Evolutionary conservation across 2,113 vertebrate genomes (phyloP), one percentile per base, ranked within the genome.

Genomic region (Oncorhynchus nerka): DNA sequence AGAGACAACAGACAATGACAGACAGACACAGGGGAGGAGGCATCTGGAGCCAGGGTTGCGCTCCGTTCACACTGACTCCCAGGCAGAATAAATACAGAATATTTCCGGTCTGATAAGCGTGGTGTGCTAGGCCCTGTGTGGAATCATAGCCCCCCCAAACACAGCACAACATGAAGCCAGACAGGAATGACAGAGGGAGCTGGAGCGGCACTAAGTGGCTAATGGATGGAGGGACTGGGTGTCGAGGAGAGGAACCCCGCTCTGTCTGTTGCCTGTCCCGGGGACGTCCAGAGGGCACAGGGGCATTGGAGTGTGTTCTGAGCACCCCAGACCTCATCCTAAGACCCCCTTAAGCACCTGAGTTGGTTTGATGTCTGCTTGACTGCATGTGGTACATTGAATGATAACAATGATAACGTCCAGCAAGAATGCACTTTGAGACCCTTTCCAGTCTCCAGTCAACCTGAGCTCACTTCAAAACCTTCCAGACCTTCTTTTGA

Each of bases 61-160:
- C 68, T 67, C 26, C 74, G 15, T 57, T 57, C 55, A 57, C 55
- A 22, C 19, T 62, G 71, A 72, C 34, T 77, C 81, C 74, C 22
- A 73, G 66, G 78, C 75, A 61, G 55, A 76, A 57, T 48, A 76
- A 83, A 76, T 79, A 80, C 80, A 84, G 71, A 80, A 85, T 82
- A 78, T 86, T 91, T 91, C 79, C 84, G 80, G 86, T 90, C 87
- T 87, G 88, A 89, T 92, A 84, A 89, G 79, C 83, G 78, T 79
- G 75, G 59, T 16, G 19, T 16, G 59, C 78, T 55, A 55, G 75
- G 51, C 71, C 28, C 68, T 69, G 55, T 81, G 77, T 75, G 71
- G 70, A 76, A 72, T 74, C 71, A 71, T 82, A 86, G 57, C 16
- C n/a, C n/a, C n/a, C 59, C n/a, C 59, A 12, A 8, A 85, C 82